Evolutionary conservation across 1,140 invertebrate species (phyloP).

Genomic region (Drosophila malerkotliana): DNA sequence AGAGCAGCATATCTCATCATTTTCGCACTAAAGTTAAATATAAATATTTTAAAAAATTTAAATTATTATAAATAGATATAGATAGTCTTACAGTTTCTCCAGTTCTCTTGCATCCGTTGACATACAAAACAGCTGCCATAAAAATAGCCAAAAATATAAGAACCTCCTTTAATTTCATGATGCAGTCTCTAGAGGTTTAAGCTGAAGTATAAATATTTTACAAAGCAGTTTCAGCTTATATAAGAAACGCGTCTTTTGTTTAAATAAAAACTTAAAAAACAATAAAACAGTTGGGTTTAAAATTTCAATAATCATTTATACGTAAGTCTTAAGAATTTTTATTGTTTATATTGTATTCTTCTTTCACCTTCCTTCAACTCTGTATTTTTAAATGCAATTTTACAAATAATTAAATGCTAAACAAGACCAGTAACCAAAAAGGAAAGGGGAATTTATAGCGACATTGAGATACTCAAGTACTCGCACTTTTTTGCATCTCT

Average conservation of each 20-base stretch:
- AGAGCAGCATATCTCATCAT: not conserved
- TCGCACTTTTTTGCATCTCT: conserved; percentile 12
- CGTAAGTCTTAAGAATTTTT: too few relatives aligned
- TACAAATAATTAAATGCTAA: conserved; percentile 60
- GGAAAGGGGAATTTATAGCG: conserved; percentile 29
- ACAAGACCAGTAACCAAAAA: too few relatives aligned
- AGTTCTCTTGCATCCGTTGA: not conserved
- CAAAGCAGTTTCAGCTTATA: not conserved
- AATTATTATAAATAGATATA: not conserved
- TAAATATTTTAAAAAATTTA: too few relatives aligned
- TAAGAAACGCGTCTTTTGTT: not conserved
- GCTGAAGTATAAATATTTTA: not conserved
- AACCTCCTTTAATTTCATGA: not conserved
- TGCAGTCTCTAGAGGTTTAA: not conserved
- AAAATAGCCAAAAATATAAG: not conserved
- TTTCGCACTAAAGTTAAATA: not conserved
- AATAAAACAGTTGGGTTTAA: not conserved
- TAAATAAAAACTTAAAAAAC: not conserved
- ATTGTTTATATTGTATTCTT: too few relatives aligned
- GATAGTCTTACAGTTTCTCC: not conserved
- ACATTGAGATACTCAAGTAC: conserved; percentile 16
- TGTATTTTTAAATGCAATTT: conserved; percentile 38
- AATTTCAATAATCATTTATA: too few relatives aligned
- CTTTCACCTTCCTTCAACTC: not conserved
- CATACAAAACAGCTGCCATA: not conserved